A percentile compares a stretch with the other conserved stretches of the same genome.
Evolutionary conservation across 1,140 invertebrate genomes (phyloP).

Genomic region (Oryctes rhinoceros): DNA sequence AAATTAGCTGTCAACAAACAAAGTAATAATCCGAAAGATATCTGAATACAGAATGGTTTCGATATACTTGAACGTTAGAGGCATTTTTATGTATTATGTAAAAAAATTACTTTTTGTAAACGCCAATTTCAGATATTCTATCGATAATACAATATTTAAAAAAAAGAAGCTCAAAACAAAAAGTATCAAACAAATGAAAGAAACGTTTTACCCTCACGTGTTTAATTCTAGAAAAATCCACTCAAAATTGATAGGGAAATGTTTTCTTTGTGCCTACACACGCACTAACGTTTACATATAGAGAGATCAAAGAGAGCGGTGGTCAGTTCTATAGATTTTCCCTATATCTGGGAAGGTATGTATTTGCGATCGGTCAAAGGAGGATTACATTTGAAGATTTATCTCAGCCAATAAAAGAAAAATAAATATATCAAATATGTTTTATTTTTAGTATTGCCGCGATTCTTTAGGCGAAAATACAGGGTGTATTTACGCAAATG

Average conservation of each 20-base stretch:
- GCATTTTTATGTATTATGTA: no score
- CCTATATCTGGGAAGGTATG: not conserved
- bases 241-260: not conserved
- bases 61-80: no score
- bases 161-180: no score
- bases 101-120: no score
- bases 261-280: not conserved
- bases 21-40: not conserved
- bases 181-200: no score
- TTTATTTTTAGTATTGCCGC: not conserved
- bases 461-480: not conserved
- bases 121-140: no score
- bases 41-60: not conserved
- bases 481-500: not conserved
- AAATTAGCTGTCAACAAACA: not conserved
- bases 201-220: not conserved
- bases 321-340: not conserved
- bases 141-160: no score
- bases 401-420: conserved; percentile 1
- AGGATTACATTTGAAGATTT: conserved; percentile 11
- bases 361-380: conserved; percentile 5
- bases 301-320: not conserved
- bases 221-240: not conserved
- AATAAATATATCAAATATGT: not conserved
- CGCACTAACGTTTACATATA: not conserved